phyloP scores from a whole-genome alignment of 2,888 invertebrate species.

The Hydrotaea diabolus region DNA sequence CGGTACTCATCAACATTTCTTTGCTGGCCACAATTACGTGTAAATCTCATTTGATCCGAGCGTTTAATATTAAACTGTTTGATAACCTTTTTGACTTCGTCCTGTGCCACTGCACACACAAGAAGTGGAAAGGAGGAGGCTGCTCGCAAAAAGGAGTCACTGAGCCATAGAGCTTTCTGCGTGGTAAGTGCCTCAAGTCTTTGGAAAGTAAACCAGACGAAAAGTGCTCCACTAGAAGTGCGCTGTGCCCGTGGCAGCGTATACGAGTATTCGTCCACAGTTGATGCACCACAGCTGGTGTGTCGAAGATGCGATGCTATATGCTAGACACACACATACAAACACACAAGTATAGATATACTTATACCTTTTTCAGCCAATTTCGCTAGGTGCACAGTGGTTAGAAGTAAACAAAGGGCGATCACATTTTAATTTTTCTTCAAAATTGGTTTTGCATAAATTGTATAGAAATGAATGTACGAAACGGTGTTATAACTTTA shows the following conservation, averaged over 20 bases:
- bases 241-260: background rate
- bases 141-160: background rate
- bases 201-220: constrained; percentile 17
- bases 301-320: too few species aligned
- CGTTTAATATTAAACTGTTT: constrained; percentile 61
- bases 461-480: too few species aligned
- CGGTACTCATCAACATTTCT: constrained; percentile 19
- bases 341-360: too few species aligned
- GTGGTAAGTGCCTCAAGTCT: constrained; percentile 51
- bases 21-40: constrained; percentile 49
- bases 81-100: constrained; percentile 45
- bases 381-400: too few species aligned
- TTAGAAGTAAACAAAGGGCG: too few species aligned
- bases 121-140: too few species aligned
- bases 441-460: too few species aligned
- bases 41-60: constrained; percentile 53
- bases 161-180: constrained; percentile 38
- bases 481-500: too few species aligned
- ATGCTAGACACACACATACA: too few species aligned
- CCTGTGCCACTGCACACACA: constrained; percentile 2
- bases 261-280: background rate
- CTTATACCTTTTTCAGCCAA: too few species aligned
- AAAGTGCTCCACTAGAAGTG: background rate
- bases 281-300: too few species aligned
- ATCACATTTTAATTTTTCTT: too few species aligned